Evolutionary conservation across 2,113 vertebrate species (phyloP), one percentile per base, ranked within the genome.

Genomic region (Amphiprion ocellaris): DNA sequence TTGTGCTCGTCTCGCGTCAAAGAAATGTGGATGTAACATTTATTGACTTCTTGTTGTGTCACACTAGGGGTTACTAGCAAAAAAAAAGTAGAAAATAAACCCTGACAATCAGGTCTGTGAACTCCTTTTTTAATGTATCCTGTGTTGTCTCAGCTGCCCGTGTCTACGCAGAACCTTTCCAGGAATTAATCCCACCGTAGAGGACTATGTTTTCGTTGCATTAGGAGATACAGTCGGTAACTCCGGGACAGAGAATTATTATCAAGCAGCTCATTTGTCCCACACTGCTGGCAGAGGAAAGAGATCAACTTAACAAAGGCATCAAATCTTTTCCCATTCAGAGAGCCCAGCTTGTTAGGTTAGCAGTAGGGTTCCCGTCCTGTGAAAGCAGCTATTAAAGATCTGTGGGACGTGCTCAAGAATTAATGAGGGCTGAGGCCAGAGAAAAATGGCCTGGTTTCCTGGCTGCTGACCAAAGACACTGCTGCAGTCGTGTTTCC

Each of bases 61-160:
- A 53, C 69, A 66, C 23, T 77, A 46, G 77, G 67, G 74, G 79
- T 74, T 79, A 41, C 44, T 64, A 55, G 28, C 47, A 75, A 67
- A 74, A 41, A 65, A 58, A 26, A 60, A 66, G 37, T 49, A 53
- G 70, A 24, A 28, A 69, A 47, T 7, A 49, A 82, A 75, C 70
- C 82, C 82, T 77, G 87, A 87, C 86, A 90, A 90, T 86, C 87
- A 84, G 82, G 84, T 88, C 54, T 82, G 60, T 82, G 55, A 64
- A 65, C 5, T 65, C 19, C 7, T 33, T 72, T 74, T 79, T 63
- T 4, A n/a, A 41, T 56, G 70, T 78, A 41, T 64, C 39, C 41
- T 6, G 64, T 85, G 53, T 74, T 77, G 73, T 81, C 71, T 79
- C 47, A 24, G 37, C 74, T 63, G 47, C 55, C 30, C 33, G 70